Conservation (phyloP, 2,113 vertebrate genomes). For the Ptychochromis oligacanthus region DNA sequence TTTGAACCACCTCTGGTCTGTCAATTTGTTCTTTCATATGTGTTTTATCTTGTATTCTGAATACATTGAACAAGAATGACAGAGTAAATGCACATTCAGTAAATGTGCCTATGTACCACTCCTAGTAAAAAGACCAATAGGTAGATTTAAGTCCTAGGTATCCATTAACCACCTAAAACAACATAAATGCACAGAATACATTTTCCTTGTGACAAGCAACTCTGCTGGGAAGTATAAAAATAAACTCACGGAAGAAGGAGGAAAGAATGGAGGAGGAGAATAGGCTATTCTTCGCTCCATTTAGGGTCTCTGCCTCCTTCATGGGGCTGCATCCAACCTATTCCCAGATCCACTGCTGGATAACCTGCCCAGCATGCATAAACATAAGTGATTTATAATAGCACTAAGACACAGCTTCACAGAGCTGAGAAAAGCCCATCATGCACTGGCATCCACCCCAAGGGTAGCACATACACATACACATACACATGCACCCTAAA, state of each 20-base stretch:
- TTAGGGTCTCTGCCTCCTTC: slow-evolving; percentile 52
- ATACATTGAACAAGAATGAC: background rate
- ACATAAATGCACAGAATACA: background rate
- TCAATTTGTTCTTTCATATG: background rate
- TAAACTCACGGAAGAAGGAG: background rate
- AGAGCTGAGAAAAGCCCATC: slow-evolving; percentile 16
- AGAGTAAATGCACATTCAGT: background rate
- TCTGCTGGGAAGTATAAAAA: slow-evolving; percentile 37
- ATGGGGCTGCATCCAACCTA: slow-evolving; percentile 28
- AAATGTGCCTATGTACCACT: background rate
- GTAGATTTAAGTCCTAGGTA: background rate
- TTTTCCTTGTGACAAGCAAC: slow-evolving; percentile 10
- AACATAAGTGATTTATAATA: slow-evolving; percentile 51
- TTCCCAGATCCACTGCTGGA: slow-evolving; percentile 48
- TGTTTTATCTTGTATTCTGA: background rate
- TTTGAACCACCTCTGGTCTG: slow-evolving; percentile 11
- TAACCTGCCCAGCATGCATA: slow-evolving; percentile 35
- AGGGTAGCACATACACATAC: background rate
- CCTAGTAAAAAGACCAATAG: background rate
- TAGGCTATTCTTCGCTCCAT: slow-evolving; percentile 48
- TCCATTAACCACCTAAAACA: background rate
- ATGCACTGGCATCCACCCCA: background rate
- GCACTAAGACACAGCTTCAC: slow-evolving; percentile 11
- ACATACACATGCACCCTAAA: background rate
- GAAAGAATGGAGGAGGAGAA: slow-evolving; percentile 23